Conservation (phyloP, 2,113 vertebrate species). For the Leucopsar rothschildi region DNA sequence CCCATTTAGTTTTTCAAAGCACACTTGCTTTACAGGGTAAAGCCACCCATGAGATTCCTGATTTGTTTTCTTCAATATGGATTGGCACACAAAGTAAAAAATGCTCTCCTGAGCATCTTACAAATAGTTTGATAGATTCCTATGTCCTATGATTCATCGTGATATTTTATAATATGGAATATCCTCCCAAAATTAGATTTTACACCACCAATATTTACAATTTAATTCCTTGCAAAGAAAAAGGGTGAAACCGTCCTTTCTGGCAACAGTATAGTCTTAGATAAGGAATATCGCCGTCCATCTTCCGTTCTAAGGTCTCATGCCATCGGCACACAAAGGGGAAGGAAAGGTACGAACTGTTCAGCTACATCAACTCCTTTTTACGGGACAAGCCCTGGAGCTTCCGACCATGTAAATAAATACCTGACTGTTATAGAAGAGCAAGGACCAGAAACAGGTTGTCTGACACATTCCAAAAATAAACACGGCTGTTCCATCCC, state of each 20-base stretch:
- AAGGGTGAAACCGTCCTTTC: not conserved
- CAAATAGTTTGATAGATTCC: not conserved
- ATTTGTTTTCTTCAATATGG: not conserved
- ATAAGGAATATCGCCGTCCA: not conserved
- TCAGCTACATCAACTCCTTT: not conserved
- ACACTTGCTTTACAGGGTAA: not conserved
- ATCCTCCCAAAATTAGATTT: not conserved
- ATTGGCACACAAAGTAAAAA: not conserved
- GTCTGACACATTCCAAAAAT: conserved; percentile 1
- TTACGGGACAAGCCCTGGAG: not conserved
- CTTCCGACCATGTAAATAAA: not conserved
- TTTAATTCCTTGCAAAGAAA: not conserved
- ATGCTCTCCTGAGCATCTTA: not conserved
- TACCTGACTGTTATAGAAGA: not conserved
- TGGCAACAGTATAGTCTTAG: not conserved
- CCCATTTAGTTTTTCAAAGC: not conserved
- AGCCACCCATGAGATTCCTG: not conserved
- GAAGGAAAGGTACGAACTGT: not conserved
- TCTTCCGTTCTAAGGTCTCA: not conserved
- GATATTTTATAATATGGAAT: not conserved
- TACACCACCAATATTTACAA: not conserved
- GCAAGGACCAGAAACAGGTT: not conserved
- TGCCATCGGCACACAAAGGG: not conserved
- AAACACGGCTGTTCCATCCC: not conserved
- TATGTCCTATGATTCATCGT: rapidly evolving